Evolutionary conservation across 2,113 vertebrate genomes (phyloP).

Genomic region (Chrysemys picta): DNA sequence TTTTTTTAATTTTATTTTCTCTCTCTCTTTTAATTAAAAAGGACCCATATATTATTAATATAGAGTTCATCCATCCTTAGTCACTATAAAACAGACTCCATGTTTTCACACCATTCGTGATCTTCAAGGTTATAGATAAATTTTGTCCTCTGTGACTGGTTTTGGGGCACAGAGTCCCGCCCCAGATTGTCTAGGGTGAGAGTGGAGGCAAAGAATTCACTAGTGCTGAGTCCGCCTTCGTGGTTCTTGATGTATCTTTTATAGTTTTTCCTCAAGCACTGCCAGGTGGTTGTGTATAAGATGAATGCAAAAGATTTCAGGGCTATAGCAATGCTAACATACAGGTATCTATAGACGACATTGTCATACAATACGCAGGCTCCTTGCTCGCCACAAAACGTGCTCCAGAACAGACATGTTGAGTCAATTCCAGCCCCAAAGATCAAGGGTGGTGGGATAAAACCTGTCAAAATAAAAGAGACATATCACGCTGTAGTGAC

Average conservation of each 20-base stretch:
- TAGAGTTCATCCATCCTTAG: constrained; percentile 67
- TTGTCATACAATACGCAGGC: constrained; percentile 96
- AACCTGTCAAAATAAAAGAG: constrained; percentile 82
- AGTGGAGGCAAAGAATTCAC: constrained; percentile 94
- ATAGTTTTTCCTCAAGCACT: constrained; percentile 95
- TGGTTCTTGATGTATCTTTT: constrained; percentile 95
- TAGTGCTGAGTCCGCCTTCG: constrained; percentile 88
- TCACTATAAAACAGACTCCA: constrained; percentile 98
- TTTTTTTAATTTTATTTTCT: constrained; percentile 32
- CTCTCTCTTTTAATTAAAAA: constrained; percentile 75
- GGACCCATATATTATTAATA: constrained; percentile 70
- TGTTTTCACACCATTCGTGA: constrained; percentile 97
- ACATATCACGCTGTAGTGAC: background rate
- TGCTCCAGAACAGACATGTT: constrained; percentile 98
- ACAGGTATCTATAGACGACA: constrained; percentile 91
- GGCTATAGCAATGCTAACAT: constrained; percentile 94
- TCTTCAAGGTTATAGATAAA: constrained; percentile 99
- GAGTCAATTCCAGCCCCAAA: constrained; percentile 97
- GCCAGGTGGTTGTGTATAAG: constrained; percentile 95
- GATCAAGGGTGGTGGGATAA: constrained; percentile 97
- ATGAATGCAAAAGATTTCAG: constrained; percentile 95
- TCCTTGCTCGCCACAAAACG: constrained; percentile 89
- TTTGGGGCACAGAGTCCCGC: constrained; percentile 85
- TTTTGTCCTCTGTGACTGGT: constrained; percentile 91
- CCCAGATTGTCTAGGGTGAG: constrained; percentile 90